Conservation (phyloP, 2,113 vertebrate genomes). For the Eulemur macaco region DNA sequence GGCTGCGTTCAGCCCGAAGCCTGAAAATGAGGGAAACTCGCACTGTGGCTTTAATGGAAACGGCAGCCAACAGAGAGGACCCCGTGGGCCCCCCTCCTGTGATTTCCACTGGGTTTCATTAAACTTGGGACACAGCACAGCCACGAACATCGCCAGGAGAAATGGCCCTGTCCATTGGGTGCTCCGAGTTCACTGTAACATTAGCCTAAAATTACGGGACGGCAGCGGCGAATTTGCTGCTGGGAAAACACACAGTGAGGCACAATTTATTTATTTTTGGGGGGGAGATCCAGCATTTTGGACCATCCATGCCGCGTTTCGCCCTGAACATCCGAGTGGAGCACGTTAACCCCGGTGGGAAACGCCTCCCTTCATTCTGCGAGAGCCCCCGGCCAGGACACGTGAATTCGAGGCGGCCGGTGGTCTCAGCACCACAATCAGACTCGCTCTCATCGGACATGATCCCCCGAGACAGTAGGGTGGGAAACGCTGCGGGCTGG, state of each 20-base stretch:
- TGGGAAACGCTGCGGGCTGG: fast-evolving
- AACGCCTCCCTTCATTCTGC: background rate
- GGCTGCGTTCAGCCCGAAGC: background rate
- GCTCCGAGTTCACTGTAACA: no score
- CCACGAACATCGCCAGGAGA: fast-evolving
- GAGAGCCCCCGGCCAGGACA: fast-evolving
- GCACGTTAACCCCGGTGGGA: background rate
- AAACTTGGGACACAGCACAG: background rate
- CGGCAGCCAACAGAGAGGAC: fast-evolving
- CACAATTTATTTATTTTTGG: background rate
- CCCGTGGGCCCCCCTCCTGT: background rate
- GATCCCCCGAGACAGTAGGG: fast-evolving
- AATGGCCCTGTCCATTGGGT: fast-evolving
- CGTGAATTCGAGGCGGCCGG: fast-evolving
- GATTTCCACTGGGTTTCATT: fast-evolving
- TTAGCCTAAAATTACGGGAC: fast-evolving
- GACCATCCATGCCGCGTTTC: background rate
- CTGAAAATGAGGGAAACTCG: background rate
- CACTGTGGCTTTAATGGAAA: background rate
- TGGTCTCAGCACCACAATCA: fast-evolving
- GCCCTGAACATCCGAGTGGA: fast-evolving
- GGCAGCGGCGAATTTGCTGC: fast-evolving
- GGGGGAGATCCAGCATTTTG: fast-evolving
- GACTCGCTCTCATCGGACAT: background rate
- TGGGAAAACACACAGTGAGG: fast-evolving